Evolutionary conservation across 2,113 vertebrate genomes (phyloP).

Genomic region (Nannospalax galili): DNA sequence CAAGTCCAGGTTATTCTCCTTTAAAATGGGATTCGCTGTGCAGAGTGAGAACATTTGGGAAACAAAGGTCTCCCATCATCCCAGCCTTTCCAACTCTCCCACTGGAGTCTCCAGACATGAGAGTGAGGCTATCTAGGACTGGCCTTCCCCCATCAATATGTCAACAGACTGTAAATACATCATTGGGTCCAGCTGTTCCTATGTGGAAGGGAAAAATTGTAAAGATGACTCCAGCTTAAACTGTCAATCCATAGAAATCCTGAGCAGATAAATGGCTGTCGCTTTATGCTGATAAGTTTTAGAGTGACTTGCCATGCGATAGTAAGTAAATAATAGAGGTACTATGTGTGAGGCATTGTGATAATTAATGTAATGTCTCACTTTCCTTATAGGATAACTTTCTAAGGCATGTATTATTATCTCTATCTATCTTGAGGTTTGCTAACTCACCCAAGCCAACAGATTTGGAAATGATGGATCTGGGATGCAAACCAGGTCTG

Average conservation of each 20-base stretch:
- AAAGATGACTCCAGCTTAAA: neutral
- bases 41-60: neutral
- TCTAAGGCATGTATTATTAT: neutral
- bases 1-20: neutral
- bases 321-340: neutral
- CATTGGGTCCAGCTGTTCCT: neutral
- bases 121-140: neutral
- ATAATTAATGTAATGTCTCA: constrained; percentile 2
- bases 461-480: neutral
- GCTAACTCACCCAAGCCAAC: neutral
- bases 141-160: neutral
- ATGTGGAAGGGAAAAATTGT: neutral
- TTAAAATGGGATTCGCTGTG: neutral
- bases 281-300: neutral
- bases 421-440: neutral
- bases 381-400: neutral
- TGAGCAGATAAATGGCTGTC: neutral
- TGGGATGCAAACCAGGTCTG: neutral
- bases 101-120: neutral
- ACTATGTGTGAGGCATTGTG: neutral
- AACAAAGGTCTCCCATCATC: neutral
- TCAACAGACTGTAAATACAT: neutral
- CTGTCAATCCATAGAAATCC: neutral
- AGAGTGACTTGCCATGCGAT: constrained; percentile 10
- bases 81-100: neutral